These are phyloP conservation scores for Lucilia cuprina DNA, from an alignment of 1,140 invertebrate genomes.

Conservation along the genomic window DNA sequence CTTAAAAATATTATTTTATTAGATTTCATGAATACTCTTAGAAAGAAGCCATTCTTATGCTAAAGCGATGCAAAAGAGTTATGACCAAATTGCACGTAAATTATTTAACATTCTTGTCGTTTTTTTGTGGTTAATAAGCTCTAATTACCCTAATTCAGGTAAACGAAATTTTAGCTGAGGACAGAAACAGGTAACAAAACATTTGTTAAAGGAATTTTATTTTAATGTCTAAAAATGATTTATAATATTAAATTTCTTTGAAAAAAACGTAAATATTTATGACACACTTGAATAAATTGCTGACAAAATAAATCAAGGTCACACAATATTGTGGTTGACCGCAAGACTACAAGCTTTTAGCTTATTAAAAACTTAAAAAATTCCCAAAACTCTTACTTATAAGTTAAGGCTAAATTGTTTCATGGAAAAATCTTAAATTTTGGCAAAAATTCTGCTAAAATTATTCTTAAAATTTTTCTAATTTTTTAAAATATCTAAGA, in stretches of 20 bases:
- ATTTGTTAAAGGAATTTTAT: background rate
- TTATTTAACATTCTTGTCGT: background rate
- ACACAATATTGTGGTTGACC: background rate
- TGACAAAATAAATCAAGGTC: background rate
- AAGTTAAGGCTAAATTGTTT: no score
- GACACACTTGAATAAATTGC: background rate
- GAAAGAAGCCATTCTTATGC: no score
- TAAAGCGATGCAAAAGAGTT: background rate
- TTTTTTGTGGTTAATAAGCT: background rate
- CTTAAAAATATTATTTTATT: no score
- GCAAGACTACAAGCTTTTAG: background rate
- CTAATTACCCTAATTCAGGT: background rate
- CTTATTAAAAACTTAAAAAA: no score
- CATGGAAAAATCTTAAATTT: no score
- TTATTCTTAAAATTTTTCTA: no score
- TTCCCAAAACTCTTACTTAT: background rate
- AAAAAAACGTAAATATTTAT: background rate
- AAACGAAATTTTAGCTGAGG: background rate
- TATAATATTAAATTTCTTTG: background rate
- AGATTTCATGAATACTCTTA: no score
- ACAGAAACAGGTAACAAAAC: background rate
- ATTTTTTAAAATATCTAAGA: no score
- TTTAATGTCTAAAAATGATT: background rate
- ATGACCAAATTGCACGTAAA: slow-evolving; percentile 7
- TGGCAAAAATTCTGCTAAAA: no score